phyloP scores from a whole-genome alignment of 2,888 invertebrate genomes.

The Eupithecia tripunctaria region DNA sequence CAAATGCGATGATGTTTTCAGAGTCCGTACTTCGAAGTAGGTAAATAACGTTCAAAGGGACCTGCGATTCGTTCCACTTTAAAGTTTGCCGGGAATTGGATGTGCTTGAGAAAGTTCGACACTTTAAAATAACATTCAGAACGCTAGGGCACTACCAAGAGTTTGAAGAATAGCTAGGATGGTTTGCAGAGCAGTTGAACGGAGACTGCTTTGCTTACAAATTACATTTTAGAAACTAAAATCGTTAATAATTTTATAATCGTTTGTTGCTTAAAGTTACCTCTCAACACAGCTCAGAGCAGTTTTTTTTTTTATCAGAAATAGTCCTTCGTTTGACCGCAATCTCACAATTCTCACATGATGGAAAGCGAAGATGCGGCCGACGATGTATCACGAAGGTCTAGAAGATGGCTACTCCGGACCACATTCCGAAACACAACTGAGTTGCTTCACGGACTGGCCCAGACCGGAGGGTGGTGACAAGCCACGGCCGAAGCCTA shows the following conservation, averaged over 20 bases:
- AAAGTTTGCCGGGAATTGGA: slow-evolving; percentile 38
- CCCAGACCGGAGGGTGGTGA: too few species aligned
- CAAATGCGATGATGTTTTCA: neutral
- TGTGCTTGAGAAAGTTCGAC: slow-evolving; percentile 37
- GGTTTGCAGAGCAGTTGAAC: slow-evolving; percentile 20
- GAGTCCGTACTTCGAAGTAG: neutral
- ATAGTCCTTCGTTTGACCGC: too few species aligned
- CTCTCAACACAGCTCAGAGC: neutral
- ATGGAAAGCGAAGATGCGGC: too few species aligned
- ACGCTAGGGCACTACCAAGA: slow-evolving; percentile 24
- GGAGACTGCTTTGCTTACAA: neutral
- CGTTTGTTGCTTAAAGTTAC: neutral
- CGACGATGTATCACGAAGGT: too few species aligned
- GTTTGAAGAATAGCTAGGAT: slow-evolving; percentile 18
- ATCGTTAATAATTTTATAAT: neutral
- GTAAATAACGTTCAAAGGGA: slow-evolving; percentile 24
- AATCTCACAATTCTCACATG: too few species aligned
- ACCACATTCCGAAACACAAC: too few species aligned
- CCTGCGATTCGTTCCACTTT: slow-evolving; percentile 35
- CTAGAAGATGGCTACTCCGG: too few species aligned
- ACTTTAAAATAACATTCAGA: slow-evolving; percentile 40
- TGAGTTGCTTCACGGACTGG: too few species aligned
- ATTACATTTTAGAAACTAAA: slow-evolving; percentile 5
- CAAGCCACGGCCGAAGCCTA: too few species aligned
- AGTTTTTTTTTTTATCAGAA: too few species aligned